Percentiles rank a stretch among this genome's conserved stretches.
phyloP scores from a whole-genome alignment of 2,797 vertebrate species.

The Salarias fasciatus region DNA sequence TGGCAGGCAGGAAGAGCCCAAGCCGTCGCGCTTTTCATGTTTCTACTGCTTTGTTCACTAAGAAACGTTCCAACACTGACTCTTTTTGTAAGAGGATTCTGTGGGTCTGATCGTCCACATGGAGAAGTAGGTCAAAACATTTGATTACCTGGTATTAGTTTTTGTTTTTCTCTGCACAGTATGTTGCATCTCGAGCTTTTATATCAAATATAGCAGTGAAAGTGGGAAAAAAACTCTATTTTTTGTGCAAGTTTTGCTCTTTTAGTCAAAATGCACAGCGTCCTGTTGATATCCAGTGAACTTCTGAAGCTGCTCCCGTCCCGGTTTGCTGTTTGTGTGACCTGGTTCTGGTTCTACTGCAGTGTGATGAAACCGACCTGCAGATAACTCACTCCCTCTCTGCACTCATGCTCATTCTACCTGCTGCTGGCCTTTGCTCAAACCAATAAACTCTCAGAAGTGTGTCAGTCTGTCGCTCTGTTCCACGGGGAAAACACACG shows the following conservation, averaged over 20 bases:
- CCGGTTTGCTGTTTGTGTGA: conserved; percentile 34
- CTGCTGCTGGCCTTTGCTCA: conserved; percentile 53
- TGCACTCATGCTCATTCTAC: conserved; percentile 23
- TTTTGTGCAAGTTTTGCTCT: not conserved
- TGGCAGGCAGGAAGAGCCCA: conserved; percentile 53
- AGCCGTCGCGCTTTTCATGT: conserved; percentile 34
- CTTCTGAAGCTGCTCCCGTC: conserved; percentile 23
- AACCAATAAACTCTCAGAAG: conserved; percentile 60
- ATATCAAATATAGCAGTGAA: conserved; percentile 11
- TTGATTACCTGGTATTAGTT: not conserved
- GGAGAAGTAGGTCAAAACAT: not conserved
- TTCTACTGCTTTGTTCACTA: conserved; percentile 73
- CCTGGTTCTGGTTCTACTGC: conserved; percentile 11
- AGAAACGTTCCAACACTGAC: not conserved
- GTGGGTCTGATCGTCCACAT: conserved; percentile 7
- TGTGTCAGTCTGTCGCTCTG: not conserved
- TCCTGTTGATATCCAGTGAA: too few relatives aligned
- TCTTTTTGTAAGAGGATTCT: conserved; percentile 18
- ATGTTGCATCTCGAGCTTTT: conserved; percentile 26
- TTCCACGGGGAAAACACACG: too few relatives aligned
- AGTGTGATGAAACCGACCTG: conserved; percentile 23
- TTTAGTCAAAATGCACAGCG: conserved; percentile 9
- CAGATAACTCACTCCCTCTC: not conserved
- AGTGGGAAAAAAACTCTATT: not conserved
- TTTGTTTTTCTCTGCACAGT: not conserved